These are phyloP conservation scores for Branchipolynoe longqiensis DNA, from an alignment of 2,888 invertebrate genomes.

Conservation along the genomic window DNA sequence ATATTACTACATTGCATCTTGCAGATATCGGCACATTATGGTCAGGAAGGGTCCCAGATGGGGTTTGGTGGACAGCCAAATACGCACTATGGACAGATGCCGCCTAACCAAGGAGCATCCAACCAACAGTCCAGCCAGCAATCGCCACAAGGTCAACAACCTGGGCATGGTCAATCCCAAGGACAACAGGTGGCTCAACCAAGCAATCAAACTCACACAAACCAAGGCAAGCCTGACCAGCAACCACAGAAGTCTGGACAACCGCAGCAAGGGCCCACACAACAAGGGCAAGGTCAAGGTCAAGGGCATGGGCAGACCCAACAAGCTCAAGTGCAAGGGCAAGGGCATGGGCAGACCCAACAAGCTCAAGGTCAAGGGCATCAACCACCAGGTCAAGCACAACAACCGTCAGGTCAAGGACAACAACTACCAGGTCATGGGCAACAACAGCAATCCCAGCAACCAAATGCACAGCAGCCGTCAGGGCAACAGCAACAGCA, in stretches of 20 bases:
- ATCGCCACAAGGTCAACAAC: constrained; percentile 12
- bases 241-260: no score
- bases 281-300: not conserved
- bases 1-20: no score
- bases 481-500: constrained; percentile 16
- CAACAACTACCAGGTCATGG: not conserved
- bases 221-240: constrained; percentile 12
- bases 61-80: constrained; percentile 37
- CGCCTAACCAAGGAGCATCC: not conserved
- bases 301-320: not conserved
- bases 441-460: constrained; percentile 1
- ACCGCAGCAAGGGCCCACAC: not conserved
- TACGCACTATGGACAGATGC: constrained; percentile 8
- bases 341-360: not conserved
- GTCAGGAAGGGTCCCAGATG: constrained; percentile 39
- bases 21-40: constrained; percentile 43
- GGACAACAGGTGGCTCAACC: not conserved
- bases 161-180: not conserved
- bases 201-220: not conserved
- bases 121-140: not conserved
- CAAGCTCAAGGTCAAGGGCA: not conserved
- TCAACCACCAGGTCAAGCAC: not conserved
- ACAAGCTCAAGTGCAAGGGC: not conserved
- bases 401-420: not conserved
- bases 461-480: constrained; percentile 3